Base-by-base conservation (phyloP, 1,140 invertebrate genomes). In the Hylaeus anthracinus region DNA sequence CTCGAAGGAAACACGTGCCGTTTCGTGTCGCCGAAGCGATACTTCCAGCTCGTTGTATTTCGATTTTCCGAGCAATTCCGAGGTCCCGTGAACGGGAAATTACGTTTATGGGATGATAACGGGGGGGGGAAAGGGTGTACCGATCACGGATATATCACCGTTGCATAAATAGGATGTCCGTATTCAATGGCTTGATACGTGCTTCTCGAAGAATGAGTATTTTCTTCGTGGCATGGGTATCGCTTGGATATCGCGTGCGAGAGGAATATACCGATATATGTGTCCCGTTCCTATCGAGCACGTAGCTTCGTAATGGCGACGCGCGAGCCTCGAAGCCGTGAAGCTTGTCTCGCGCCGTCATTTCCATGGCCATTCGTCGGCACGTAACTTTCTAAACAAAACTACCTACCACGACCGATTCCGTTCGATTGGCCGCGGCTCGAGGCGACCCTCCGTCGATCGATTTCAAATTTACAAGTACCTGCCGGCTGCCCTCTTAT, bases 341-440 rank as follows among this genome's bases (percentile, higher is more conserved):
- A 82, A 77, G 86, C 84, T 89, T 86, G 86, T 86, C 85, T 88
- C 88, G 89, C 83, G 84, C 84, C 81, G 84, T 89, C 79, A 84
- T 84, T 90, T 89, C 85, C 88, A 89, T 83, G 88, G 86, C 82
- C 88, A 87, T 86, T 84, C 79, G 75, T 72, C 83, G 76, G 61
- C 79, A 37, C 81, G 85, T 87, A 85, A 90, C 89, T 90, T 90
- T 90, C 88, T 89, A 90, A 87, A 88, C 88, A 89, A 90, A 89
- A 89, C 87, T 86, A 75, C 67, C 72, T 70, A 83, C 64, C 48
- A 63, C 61, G 3, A 14, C 26, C 5, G 60, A 48, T 55, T n/a
- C 51, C 53, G 61, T 71, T 73, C 78, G 61, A 65, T 77, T 14
- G 58, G 26, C 14, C 26, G 45, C 67, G 53, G 58, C 39, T 9